These are phyloP conservation scores for Ascidia mentula DNA, from an alignment of 23 tunicate genomes.

Conservation along the genomic window DNA sequence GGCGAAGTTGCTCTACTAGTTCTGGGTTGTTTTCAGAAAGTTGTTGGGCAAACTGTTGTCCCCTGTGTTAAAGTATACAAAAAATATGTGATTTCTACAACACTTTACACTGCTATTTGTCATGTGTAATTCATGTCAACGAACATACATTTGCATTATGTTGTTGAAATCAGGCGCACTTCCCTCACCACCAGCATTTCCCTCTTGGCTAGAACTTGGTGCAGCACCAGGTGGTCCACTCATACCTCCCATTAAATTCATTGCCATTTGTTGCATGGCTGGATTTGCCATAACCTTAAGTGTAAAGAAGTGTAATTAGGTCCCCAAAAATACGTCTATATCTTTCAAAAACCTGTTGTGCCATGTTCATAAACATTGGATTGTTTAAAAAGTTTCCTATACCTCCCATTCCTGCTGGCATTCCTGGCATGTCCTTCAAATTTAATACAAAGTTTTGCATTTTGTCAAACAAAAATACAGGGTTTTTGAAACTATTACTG, in stretches of 20 bases:
- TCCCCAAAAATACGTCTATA: no score
- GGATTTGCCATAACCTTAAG: constrained; percentile 79
- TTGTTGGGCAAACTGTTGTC: constrained; percentile 85
- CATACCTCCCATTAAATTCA: constrained; percentile 77
- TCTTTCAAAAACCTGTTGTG: constrained; percentile 46
- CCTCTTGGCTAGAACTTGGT: constrained; percentile 5
- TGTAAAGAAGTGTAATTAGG: background rate
- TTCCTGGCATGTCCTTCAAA: background rate
- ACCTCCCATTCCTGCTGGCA: constrained; percentile 29
- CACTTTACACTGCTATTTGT: no score
- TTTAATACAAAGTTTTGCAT: background rate
- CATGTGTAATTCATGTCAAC: background rate
- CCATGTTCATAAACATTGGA: constrained; percentile 92
- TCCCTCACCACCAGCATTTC: constrained; percentile 12
- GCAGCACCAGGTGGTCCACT: constrained; percentile 24
- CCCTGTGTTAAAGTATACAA: constrained; percentile 38
- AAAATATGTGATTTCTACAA: background rate
- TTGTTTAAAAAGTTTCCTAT: constrained; percentile 68
- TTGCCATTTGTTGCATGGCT: constrained; percentile 89
- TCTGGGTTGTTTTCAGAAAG: constrained; percentile 74
- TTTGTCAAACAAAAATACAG: background rate
- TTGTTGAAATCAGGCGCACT: constrained; percentile 38
- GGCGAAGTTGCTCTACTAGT: constrained; percentile 60
- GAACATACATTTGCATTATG: constrained; percentile 60
- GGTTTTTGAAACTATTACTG: background rate